Conservation (phyloP, 2,797 vertebrate genomes). For the Orientallactaga sibirica region DNA sequence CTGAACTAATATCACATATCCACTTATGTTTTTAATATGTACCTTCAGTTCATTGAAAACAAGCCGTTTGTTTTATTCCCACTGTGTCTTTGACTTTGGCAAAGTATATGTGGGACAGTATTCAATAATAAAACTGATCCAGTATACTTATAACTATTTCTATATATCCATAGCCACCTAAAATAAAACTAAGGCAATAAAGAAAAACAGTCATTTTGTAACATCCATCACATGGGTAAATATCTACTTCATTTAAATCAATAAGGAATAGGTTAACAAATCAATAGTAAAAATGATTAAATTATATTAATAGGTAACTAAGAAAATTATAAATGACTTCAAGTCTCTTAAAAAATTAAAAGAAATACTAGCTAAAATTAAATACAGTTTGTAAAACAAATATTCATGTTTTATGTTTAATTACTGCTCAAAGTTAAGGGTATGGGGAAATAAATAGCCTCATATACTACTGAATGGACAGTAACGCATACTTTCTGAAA, state of each 20-base stretch:
- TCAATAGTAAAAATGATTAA: constrained; percentile 14
- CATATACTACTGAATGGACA: background rate
- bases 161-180: background rate
- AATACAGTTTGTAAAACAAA: background rate
- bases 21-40: background rate
- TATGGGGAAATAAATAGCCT: background rate
- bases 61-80: background rate
- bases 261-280: background rate
- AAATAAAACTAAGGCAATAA: constrained; percentile 40
- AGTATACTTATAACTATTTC: background rate
- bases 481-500: background rate
- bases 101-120: background rate
- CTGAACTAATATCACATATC: background rate
- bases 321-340: background rate
- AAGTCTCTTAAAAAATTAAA: background rate
- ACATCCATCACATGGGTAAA: background rate
- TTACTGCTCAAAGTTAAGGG: background rate
- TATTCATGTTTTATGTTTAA: background rate
- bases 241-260: background rate
- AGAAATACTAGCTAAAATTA: background rate
- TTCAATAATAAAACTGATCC: background rate
- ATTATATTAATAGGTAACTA: background rate
- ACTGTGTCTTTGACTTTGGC: background rate
- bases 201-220: background rate
- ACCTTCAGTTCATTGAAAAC: background rate